Conservation (phyloP, 2,113 vertebrate genomes). For the Hydrochoerus hydrochaeris region DNA sequence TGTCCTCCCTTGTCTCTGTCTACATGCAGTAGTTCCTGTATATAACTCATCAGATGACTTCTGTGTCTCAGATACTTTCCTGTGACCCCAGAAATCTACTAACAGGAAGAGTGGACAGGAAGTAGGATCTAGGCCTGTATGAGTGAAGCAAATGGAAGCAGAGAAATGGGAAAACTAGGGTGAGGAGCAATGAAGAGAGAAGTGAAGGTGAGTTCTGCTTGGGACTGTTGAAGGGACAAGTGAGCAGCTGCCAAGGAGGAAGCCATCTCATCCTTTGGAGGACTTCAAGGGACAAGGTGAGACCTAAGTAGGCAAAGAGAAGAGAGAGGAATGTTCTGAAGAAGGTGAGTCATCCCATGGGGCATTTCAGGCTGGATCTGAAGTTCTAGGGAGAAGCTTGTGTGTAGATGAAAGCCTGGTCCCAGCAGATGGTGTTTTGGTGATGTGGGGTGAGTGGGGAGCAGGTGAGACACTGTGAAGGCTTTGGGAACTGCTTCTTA, state of each 20-base stretch:
- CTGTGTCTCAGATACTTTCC: too few species aligned
- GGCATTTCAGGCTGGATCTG: not conserved
- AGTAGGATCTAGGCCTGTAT: not conserved
- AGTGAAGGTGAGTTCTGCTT: fast-evolving
- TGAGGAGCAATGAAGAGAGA: not conserved
- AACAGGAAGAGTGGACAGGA: not conserved
- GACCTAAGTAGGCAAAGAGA: not conserved
- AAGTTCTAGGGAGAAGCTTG: not conserved
- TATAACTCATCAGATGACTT: too few species aligned
- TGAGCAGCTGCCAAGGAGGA: not conserved
- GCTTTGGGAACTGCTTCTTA: not conserved
- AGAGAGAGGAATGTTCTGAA: not conserved
- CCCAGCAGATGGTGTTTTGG: not conserved
- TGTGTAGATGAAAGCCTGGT: not conserved
- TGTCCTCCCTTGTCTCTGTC: not conserved
- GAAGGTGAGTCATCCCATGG: too few species aligned
- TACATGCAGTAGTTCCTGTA: not conserved
- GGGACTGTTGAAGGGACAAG: not conserved
- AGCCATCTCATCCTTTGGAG: not conserved
- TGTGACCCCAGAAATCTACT: not conserved
- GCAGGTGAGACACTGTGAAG: not conserved
- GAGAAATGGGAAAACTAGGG: not conserved
- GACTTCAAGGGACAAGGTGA: not conserved
- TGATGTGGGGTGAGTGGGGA: not conserved
- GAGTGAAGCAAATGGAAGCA: not conserved